Conservation (phyloP, 2,797 vertebrate genomes). For the Gymnothorax reevesii region DNA sequence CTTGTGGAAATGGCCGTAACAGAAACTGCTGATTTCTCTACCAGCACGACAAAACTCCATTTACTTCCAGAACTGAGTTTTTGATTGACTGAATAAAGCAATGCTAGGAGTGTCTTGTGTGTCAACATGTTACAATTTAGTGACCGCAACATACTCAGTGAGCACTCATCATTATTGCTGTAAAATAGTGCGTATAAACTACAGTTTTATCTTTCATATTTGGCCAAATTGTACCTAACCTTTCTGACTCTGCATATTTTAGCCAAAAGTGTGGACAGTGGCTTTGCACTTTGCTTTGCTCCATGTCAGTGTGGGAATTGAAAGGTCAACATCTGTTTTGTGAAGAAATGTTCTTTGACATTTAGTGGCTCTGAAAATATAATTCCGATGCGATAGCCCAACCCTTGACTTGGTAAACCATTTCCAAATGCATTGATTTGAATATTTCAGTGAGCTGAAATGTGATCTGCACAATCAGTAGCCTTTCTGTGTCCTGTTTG, state of each 20-base stretch:
- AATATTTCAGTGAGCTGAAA: not conserved
- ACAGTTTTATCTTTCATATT: not conserved
- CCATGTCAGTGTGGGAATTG: not conserved
- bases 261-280: not conserved
- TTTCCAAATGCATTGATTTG: not conserved
- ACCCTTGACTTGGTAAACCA: not conserved
- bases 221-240: not conserved
- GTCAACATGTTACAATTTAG: not conserved
- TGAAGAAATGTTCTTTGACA: constrained; percentile 15
- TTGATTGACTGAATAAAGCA: not conserved
- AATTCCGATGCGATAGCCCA: not conserved
- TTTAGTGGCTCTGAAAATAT: not conserved
- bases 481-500: not conserved
- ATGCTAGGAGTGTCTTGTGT: not conserved
- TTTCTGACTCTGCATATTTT: not conserved
- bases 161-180: not conserved
- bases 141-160: not conserved
- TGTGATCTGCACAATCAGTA: not conserved
- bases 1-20: not conserved
- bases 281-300: not conserved
- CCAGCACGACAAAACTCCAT: not conserved
- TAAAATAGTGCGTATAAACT: not conserved
- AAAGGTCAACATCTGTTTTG: not conserved
- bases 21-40: not conserved
- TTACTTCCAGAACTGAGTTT: not conserved